These are phyloP conservation scores for Bellardia pandia DNA, from an alignment of 2,888 invertebrate genomes.

Conservation along the genomic window DNA sequence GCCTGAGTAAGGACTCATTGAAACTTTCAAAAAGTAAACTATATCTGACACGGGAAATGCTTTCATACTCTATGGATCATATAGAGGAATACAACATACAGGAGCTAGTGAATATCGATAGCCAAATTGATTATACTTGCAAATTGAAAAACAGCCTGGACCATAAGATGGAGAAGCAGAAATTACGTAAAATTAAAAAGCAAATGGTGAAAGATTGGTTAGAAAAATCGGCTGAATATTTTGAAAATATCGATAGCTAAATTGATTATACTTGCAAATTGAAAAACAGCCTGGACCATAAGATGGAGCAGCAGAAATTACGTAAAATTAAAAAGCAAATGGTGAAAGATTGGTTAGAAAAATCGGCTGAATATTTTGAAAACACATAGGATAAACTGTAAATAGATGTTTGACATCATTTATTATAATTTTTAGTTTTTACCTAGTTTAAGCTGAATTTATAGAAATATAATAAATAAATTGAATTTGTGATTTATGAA, in stretches of 20 bases:
- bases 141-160: slow-evolving; percentile 38
- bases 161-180: slow-evolving; percentile 31
- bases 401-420: slow-evolving; percentile 38
- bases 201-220: neutral
- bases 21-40: slow-evolving; percentile 55
- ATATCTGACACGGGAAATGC: slow-evolving; percentile 55
- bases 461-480: neutral
- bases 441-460: slow-evolving; percentile 18
- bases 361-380: neutral
- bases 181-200: neutral
- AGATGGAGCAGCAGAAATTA: slow-evolving; percentile 20
- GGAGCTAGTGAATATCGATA: slow-evolving; percentile 58
- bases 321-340: neutral
- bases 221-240: neutral
- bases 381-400: neutral
- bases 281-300: slow-evolving; percentile 28
- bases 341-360: neutral
- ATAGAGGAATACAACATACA: slow-evolving; percentile 41
- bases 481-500: no score
- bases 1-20: neutral
- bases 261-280: slow-evolving; percentile 43
- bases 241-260: slow-evolving; percentile 25
- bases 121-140: slow-evolving; percentile 41
- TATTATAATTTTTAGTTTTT: slow-evolving; percentile 21
- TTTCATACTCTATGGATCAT: slow-evolving; percentile 47